A percentile compares a stretch with the other conserved stretches of the same genome.
Conservation (phyloP, 2,797 vertebrate genomes). For the Trematocara caparti region DNA sequence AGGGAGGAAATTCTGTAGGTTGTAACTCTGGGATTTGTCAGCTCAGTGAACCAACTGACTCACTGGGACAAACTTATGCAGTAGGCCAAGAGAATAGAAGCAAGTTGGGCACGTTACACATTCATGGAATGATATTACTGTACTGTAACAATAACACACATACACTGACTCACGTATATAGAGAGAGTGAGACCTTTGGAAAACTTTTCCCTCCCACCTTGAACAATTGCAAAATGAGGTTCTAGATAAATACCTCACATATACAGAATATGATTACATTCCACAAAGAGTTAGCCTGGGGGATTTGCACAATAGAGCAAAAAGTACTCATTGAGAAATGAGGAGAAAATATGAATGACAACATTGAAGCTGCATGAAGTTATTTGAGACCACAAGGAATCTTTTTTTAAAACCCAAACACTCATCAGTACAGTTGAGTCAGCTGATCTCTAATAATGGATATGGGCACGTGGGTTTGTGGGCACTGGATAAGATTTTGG, state of each 20-base stretch:
- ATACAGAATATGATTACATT: conserved; percentile 51
- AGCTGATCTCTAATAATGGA: background rate
- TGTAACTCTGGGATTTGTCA: conserved; percentile 33
- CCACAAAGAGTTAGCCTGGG: conserved; percentile 21
- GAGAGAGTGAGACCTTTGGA: background rate
- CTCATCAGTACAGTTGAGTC: background rate
- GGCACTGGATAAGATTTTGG: background rate
- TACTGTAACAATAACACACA: conserved; percentile 60
- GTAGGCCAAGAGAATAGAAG: conserved; percentile 14
- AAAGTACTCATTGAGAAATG: conserved; percentile 26
- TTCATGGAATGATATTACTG: conserved; percentile 47
- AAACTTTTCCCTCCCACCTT: conserved; percentile 40
- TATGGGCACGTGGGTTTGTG: background rate
- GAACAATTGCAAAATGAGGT: conserved; percentile 64
- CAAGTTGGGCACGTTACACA: conserved; percentile 29
- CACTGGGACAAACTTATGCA: conserved; percentile 47
- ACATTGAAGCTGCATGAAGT: background rate
- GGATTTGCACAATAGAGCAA: conserved; percentile 53
- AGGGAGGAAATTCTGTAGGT: conserved; percentile 13
- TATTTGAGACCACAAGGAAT: background rate
- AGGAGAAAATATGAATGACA: conserved; percentile 12
- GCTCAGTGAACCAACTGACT: conserved; percentile 40
- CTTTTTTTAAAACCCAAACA: background rate
- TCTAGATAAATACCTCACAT: conserved; percentile 61
- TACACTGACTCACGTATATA: background rate